These are phyloP conservation scores for Helicolenus hilgendorfi DNA, from an alignment of 2,797 vertebrate genomes.

Conservation along the genomic window DNA sequence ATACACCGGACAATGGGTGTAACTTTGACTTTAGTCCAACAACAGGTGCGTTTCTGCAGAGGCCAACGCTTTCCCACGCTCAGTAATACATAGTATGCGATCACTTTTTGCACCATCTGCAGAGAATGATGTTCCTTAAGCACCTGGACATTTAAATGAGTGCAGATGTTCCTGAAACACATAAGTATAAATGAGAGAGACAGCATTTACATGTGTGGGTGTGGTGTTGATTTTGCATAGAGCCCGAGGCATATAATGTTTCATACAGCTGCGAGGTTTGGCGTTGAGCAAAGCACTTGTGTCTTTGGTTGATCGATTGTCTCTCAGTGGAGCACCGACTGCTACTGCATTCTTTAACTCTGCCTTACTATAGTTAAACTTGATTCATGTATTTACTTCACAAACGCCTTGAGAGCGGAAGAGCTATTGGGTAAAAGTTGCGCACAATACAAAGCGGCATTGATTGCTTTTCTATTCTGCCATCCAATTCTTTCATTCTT, in stretches of 20 bases:
- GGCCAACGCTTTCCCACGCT: constrained; percentile 56
- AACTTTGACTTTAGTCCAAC: constrained; percentile 35
- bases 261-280: constrained; percentile 66
- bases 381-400: constrained; percentile 73
- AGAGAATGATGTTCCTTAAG: constrained; percentile 37
- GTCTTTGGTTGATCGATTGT: constrained; percentile 62
- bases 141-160: constrained; percentile 68
- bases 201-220: constrained; percentile 53
- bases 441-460: constrained; percentile 73
- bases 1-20: constrained; percentile 44
- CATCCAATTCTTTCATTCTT: constrained; percentile 68
- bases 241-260: constrained; percentile 47
- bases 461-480: constrained; percentile 78
- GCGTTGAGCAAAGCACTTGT: constrained; percentile 40
- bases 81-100: constrained; percentile 17
- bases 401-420: constrained; percentile 56
- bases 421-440: constrained; percentile 77
- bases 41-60: constrained; percentile 66
- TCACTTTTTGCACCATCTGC: constrained; percentile 52
- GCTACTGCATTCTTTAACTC: constrained; percentile 54
- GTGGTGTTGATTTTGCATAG: constrained; percentile 51
- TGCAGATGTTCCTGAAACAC: constrained; percentile 65
- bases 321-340: constrained; percentile 39
- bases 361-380: constrained; percentile 59
- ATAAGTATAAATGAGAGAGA: constrained; percentile 25